Evolutionary conservation across 2,113 vertebrate genomes (phyloP), one percentile per base, ranked within the genome.

Genomic region (Dromiciops gliroides): DNA sequence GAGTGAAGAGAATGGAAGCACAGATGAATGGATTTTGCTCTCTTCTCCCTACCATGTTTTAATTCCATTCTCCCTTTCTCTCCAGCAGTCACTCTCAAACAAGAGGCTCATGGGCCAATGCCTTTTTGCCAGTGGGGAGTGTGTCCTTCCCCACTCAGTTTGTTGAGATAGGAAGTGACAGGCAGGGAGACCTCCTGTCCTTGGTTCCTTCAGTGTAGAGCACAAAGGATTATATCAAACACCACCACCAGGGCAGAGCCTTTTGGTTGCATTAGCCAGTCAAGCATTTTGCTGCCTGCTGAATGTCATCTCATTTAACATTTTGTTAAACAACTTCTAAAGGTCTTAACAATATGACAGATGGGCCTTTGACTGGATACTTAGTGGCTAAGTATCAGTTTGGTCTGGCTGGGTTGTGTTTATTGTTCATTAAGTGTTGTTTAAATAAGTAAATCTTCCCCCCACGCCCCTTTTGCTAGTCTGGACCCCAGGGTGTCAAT

Each of bases 321-420:
- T 98, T 98, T 98, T 98, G 98, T 98, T 98, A 98, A 99, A 98
- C 98, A 98, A 95, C 97, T 98, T 98, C 98, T 98, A 98, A 99
- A 98, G 98, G 98, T 98, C 98, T 99, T 98, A 98, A 98, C 98
- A 97, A 96, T 98, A 98, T 98, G 98, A 99, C 98, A 98, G 98
- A 99, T 98, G 98, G 98, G 97, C 97, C 97, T 96, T 97, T 98
- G 98, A 98, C 97, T 95, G 95, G 97, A 94, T 97, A 96, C 98
- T 98, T 98, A 98, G 97, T 96, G 98, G 98, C 96, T 97, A 97
- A 98, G 97, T 96, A 97, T 97, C 95, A 95, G 97, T 98, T 98
- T 98, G 98, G 97, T 98, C 97, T 97, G 92, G 83, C 97, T 98
- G 98, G 96, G 97, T 97, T 97, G 97, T 98, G 98, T 98, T 98